Evolutionary conservation across 2,797 vertebrate species (phyloP).

Genomic region (Malacoctenus gilli): DNA sequence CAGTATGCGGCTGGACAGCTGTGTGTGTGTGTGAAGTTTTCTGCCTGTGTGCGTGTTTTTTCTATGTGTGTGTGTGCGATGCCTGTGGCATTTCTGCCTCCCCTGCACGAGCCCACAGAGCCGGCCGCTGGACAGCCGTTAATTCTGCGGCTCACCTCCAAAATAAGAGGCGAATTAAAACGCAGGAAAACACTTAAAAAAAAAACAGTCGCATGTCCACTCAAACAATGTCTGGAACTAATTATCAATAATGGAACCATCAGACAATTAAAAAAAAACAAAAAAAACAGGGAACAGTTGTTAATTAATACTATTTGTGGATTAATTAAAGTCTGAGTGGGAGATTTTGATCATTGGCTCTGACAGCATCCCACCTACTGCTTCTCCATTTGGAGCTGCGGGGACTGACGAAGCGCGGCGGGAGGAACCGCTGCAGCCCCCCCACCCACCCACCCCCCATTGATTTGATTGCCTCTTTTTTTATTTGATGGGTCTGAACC

Average conservation of each 20-base stretch:
- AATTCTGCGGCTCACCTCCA: constrained; percentile 20
- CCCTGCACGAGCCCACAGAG: constrained; percentile 26
- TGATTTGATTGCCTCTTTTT: constrained; percentile 42
- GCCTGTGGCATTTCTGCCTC: constrained; percentile 34
- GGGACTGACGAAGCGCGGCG: constrained; percentile 13
- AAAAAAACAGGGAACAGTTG: constrained; percentile 30
- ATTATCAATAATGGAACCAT: constrained; percentile 29
- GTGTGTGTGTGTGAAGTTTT: constrained; percentile 5
- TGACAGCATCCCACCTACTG: constrained; percentile 25
- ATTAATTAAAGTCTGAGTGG: constrained; percentile 52
- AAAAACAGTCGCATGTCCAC: constrained; percentile 2
- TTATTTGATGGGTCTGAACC: constrained; percentile 24
- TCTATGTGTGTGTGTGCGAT: constrained; percentile 12
- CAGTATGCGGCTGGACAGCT: constrained; percentile 12
- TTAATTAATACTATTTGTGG: constrained; percentile 57
- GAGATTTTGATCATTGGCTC: constrained; percentile 41
- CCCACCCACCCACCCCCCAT: too few species aligned
- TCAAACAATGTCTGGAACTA: constrained; percentile 45
- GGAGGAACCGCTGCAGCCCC: constrained; percentile 36
- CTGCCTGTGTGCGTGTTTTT: not conserved
- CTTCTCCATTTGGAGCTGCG: constrained; percentile 24
- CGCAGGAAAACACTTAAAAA: constrained; percentile 7
- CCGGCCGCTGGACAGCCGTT: constrained; percentile 14
- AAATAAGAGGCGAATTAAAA: constrained; percentile 12
- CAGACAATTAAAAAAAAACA: constrained; percentile 36